Evolutionary conservation across 2,888 invertebrate species (phyloP).

Genomic region (Plagodis dolabraria): DNA sequence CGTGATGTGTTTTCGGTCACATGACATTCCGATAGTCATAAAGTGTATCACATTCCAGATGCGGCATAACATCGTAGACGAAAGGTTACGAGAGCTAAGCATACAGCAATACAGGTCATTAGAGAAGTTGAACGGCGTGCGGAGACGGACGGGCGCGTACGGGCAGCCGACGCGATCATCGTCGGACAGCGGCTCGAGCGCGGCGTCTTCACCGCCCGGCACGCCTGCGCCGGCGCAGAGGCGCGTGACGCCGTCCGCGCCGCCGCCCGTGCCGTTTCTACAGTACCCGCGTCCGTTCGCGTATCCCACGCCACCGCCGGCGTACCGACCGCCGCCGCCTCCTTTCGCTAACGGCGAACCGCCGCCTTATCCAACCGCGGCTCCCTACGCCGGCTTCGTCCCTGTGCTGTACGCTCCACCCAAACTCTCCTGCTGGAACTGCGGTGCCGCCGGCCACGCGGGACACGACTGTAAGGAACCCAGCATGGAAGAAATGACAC

Average conservation of each 20-base stretch:
- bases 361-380: constrained; percentile 73
- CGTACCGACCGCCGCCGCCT: constrained; percentile 73
- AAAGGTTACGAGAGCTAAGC: constrained; percentile 85
- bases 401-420: constrained; percentile 85
- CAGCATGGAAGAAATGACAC: constrained; percentile 96
- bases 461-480: constrained; percentile 95
- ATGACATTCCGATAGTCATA: too few relatives aligned
- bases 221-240: constrained; percentile 64
- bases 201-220: constrained; percentile 73
- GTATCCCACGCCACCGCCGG: constrained; percentile 71
- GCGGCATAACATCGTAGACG: constrained; percentile 86
- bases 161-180: constrained; percentile 62
- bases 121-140: constrained; percentile 85
- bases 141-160: constrained; percentile 71
- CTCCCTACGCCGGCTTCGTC: constrained; percentile 74
- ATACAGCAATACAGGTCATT: constrained; percentile 84
- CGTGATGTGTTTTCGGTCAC: too few relatives aligned
- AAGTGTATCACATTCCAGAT: constrained; percentile 68
- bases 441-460: constrained; percentile 93
- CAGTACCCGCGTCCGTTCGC: constrained; percentile 71
- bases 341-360: constrained; percentile 80
- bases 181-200: constrained; percentile 76
- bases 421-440: constrained; percentile 95
- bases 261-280: constrained; percentile 62
- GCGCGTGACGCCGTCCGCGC: constrained; percentile 57